phyloP scores from a whole-genome alignment of 2,113 vertebrate species.

The Chroicocephalus ridibundus region DNA sequence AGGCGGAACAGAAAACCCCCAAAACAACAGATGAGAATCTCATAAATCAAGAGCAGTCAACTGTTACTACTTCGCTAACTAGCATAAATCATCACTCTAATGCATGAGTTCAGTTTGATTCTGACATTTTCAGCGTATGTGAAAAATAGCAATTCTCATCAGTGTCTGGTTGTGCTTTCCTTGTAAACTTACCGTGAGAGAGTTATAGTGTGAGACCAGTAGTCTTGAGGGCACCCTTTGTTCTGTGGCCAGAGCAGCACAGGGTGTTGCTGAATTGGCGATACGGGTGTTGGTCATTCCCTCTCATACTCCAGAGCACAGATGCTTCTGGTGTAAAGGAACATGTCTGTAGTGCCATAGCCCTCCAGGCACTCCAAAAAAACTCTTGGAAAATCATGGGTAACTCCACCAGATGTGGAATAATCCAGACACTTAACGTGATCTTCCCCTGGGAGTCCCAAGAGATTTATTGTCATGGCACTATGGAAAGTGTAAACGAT shows the following conservation, averaged over 20 bases:
- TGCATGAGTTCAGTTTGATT: background rate
- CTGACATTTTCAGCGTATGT: background rate
- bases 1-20: no score
- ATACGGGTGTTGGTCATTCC: background rate
- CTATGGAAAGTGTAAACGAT: background rate
- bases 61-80: background rate
- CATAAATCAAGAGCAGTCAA: background rate
- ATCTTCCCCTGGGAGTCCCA: background rate
- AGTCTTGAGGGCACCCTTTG: background rate
- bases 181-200: accelerated
- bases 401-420: background rate
- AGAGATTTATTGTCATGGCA: background rate
- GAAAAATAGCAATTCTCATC: background rate
- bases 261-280: background rate
- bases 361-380: background rate
- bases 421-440: background rate
- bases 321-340: accelerated
- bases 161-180: background rate
- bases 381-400: background rate
- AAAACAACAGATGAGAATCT: background rate
- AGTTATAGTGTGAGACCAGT: background rate
- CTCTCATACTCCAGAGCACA: background rate
- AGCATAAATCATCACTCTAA: background rate
- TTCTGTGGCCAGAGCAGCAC: background rate
- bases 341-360: accelerated